Evolutionary conservation across 2,888 invertebrate species (phyloP), one percentile per base, ranked within the genome.

Genomic region (Dinocampus coccinellae): DNA sequence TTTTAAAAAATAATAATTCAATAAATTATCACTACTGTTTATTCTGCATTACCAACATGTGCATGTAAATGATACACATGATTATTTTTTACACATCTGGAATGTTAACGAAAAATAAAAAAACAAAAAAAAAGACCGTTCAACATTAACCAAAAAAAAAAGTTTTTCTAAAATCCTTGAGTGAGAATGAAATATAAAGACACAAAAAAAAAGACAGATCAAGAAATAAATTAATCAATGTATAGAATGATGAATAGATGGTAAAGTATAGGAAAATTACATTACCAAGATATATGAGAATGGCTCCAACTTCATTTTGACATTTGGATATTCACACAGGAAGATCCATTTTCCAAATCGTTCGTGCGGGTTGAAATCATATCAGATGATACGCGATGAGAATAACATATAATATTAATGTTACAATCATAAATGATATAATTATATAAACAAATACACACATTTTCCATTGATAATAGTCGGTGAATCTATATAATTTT

Each of bases 381-480:
- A 73, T 62, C 47, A 76, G 67, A 71, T 74, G 65, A 73, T 76
- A 76, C 29, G 71, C 61, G 42, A 69, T 58, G 58, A 72, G 69
- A 62, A 80, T 74, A 42, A 33, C 69, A 69, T 76, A 79, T 24
- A 80, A 64, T 11, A 80, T 52, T 4, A 81, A 64, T 34, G 61
- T 74, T 24, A 62, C 33, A 16, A 74, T 64, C 62, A 79, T 42
- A 60, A 78, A 20, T 58, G 79, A 57, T 52, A 73, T 75, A n/a
- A 79, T 73, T 24, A 76, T 34, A 68, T 79, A 79, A 34, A 80
- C 72, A 69, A 76, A 47, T 52, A 75, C 75, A 74, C 81, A 82
- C 81, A 82, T 82, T 16, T 53, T 60, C 16, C 52, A 26, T 62
- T 64, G 58, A 47, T 69, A 47, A 65, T 47, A 6, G 16, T 7